Evolutionary conservation across 2,113 vertebrate species (phyloP).

Genomic region (Probosciger aterrimus): DNA sequence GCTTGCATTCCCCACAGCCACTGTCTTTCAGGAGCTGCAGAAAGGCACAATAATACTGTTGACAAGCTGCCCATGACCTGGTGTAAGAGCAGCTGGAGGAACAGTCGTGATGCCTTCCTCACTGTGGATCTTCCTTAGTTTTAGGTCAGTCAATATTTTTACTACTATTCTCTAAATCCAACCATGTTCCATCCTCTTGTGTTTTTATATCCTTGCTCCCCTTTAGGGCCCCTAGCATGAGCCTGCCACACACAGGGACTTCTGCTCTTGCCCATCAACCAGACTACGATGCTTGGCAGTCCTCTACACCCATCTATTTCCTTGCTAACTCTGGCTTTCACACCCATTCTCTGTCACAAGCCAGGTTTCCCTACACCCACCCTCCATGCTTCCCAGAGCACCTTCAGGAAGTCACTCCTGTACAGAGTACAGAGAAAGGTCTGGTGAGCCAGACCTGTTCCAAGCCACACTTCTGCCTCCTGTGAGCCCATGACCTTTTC

Average conservation of each 20-base stretch:
- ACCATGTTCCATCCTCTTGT: background rate
- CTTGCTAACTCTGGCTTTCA: background rate
- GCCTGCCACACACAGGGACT: background rate
- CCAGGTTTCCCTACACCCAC: background rate
- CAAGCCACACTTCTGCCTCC: background rate
- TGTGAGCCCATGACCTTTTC: background rate
- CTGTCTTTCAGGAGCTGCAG: background rate
- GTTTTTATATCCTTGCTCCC: background rate
- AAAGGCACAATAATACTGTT: background rate
- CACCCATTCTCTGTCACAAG: background rate
- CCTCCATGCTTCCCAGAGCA: background rate
- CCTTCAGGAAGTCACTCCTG: background rate
- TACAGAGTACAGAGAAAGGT: background rate
- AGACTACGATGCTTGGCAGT: background rate
- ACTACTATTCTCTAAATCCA: background rate
- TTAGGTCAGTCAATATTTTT: background rate
- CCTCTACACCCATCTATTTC: background rate
- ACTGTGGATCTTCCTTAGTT: background rate
- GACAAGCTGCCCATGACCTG: background rate
- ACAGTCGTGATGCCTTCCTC: background rate
- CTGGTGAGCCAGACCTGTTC: background rate
- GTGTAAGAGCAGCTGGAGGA: background rate
- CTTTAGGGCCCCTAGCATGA: background rate
- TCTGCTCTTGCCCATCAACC: background rate
- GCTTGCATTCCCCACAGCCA: background rate